phyloP scores from a whole-genome alignment of 2,113 vertebrate species.

The Psilopogon haemacephalus region DNA sequence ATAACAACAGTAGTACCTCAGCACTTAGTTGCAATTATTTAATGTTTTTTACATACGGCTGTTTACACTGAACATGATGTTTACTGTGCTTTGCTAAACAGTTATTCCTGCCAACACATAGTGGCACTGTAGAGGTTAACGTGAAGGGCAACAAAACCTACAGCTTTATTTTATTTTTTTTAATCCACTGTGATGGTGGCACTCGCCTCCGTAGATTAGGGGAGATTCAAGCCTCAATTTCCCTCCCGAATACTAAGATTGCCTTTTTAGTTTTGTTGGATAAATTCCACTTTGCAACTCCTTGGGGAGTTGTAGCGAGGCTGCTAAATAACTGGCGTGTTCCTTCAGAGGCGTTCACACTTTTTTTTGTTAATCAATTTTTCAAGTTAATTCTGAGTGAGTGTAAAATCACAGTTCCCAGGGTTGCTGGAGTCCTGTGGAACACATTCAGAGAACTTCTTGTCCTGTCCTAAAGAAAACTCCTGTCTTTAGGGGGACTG shows the following conservation, averaged over 20 bases:
- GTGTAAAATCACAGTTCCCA: background rate
- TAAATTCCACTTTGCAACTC: background rate
- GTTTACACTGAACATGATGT: background rate
- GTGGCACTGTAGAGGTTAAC: constrained; percentile 60
- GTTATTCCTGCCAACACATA: constrained; percentile 5
- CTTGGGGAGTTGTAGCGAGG: background rate
- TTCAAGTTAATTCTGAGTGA: background rate
- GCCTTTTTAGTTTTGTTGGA: background rate
- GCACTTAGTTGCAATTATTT: background rate
- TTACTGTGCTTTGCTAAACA: background rate
- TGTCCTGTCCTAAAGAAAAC: background rate
- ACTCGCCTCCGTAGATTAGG: background rate
- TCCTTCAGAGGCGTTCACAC: background rate
- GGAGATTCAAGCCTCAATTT: background rate
- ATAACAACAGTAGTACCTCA: background rate
- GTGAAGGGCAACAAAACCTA: constrained; percentile 59
- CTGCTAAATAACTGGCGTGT: background rate
- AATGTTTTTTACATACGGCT: background rate
- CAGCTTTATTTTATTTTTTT: background rate
- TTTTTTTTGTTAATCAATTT: background rate
- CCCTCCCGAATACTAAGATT: background rate
- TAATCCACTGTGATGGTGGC: background rate
- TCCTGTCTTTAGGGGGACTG: background rate
- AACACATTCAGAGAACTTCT: background rate
- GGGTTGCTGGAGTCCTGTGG: background rate